phyloP scores from a whole-genome alignment of 1,140 invertebrate species.

The Asobara japonica region DNA sequence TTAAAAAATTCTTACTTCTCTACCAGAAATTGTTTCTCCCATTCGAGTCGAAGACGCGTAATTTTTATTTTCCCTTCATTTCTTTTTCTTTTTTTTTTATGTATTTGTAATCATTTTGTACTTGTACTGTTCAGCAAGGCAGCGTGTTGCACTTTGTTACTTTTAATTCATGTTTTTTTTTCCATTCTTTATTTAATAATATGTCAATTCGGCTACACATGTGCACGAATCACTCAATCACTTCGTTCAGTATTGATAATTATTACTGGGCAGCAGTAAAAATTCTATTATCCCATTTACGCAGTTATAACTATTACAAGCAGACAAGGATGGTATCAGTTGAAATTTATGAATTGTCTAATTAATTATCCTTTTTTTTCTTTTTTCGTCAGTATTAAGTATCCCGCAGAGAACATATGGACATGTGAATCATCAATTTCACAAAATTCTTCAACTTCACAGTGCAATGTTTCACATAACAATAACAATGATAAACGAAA shows the following conservation, averaged over 20 bases:
- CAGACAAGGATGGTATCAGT: neutral
- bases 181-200: slow-evolving; percentile 21
- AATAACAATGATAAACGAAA: neutral
- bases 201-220: slow-evolving; percentile 12
- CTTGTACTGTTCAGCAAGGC: slow-evolving; percentile 69
- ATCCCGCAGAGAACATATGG: slow-evolving; percentile 2
- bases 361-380: neutral
- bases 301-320: neutral
- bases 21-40: slow-evolving; percentile 63
- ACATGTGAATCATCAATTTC: neutral
- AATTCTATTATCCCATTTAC: slow-evolving; percentile 1
- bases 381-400: neutral
- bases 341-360: neutral
- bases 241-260: neutral
- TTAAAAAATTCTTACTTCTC: slow-evolving; percentile 58
- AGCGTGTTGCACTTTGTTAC: slow-evolving; percentile 69
- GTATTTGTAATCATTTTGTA: slow-evolving; percentile 68
- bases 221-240: slow-evolving; percentile 6
- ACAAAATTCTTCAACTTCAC: neutral
- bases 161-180: slow-evolving; percentile 43
- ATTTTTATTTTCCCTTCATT: slow-evolving; percentile 50
- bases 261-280: neutral
- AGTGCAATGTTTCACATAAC: neutral
- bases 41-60: slow-evolving; percentile 65
- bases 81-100: slow-evolving; percentile 58